Evolutionary conservation across 1,140 invertebrate genomes (phyloP).

Genomic region (Hyles vespertilio): DNA sequence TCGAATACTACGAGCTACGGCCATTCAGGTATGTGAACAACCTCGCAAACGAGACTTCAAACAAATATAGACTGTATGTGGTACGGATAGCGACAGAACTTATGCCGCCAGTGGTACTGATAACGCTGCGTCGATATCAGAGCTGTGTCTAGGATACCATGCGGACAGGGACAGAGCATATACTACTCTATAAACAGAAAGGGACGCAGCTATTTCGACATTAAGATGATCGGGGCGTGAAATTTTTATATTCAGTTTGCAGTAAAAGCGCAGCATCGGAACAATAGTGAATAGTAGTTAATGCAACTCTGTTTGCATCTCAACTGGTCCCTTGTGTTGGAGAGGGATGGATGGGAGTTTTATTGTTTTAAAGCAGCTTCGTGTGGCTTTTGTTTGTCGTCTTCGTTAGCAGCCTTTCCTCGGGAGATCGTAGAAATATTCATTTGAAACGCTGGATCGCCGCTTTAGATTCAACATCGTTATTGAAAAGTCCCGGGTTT

Average conservation of each 20-base stretch:
- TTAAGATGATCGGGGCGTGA: constrained; percentile 65
- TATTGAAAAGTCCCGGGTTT: not conserved
- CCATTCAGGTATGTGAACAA: constrained; percentile 71
- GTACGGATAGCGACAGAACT: not conserved
- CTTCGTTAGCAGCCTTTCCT: constrained; percentile 17
- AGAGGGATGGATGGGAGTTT: constrained; percentile 21
- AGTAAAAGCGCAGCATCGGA: constrained; percentile 50
- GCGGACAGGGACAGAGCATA: constrained; percentile 35
- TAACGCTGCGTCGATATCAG: constrained; percentile 72
- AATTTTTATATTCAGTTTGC: constrained; percentile 63
- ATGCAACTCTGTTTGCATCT: constrained; percentile 32
- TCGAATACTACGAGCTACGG: constrained; percentile 63
- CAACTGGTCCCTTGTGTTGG: constrained; percentile 21
- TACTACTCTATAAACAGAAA: constrained; percentile 21
- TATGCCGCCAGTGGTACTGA: constrained; percentile 29
- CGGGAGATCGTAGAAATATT: constrained; percentile 10
- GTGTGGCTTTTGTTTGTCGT: constrained; percentile 14
- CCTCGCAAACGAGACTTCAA: constrained; percentile 37
- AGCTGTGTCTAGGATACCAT: constrained; percentile 61
- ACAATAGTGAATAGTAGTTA: constrained; percentile 47
- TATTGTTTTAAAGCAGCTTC: constrained; percentile 25
- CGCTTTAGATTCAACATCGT: constrained; percentile 1
- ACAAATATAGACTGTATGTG: constrained; percentile 41
- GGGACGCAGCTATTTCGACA: constrained; percentile 35
- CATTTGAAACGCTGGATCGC: constrained; percentile 2